Percentiles rank a stretch among this genome's conserved stretches.
Conservation (phyloP, 2,113 vertebrate genomes). For the Lepus americanus region DNA sequence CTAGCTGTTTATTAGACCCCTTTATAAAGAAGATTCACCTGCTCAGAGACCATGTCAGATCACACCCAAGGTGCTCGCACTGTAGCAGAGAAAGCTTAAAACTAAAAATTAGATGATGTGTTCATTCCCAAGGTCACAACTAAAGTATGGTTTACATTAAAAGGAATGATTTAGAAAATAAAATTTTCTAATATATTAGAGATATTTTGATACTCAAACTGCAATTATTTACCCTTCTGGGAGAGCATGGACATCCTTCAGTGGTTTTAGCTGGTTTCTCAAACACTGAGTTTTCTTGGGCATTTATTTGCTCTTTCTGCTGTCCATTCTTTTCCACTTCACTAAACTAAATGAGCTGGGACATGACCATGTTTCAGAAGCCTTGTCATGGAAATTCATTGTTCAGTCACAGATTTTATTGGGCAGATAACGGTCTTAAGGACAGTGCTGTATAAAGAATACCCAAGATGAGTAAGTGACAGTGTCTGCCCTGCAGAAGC, state of each 20-base stretch:
- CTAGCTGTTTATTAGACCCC: not conserved
- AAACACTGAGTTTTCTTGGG: not conserved
- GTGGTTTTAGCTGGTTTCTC: not conserved
- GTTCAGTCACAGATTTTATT: not conserved
- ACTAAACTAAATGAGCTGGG: not conserved
- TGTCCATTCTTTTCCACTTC: not conserved
- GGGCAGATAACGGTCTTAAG: not conserved
- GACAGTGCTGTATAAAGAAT: not conserved
- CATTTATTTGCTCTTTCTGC: not conserved
- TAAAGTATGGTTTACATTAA: not conserved
- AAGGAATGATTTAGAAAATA: not conserved
- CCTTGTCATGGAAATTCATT: not conserved
- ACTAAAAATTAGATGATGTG: not conserved
- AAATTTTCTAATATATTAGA: not conserved
- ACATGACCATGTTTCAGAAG: not conserved
- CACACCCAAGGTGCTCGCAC: not conserved
- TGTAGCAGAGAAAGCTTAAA: not conserved
- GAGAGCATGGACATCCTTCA: not conserved
- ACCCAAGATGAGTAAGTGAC: not conserved
- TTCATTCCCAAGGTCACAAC: not conserved
- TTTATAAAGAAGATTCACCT: not conserved
- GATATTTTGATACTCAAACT: slow-evolving; percentile 4
- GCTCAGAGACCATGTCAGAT: not conserved
- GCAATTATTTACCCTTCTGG: not conserved
- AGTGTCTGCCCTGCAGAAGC: not conserved